Evolutionary conservation across 2,888 invertebrate genomes (phyloP).

Genomic region (Leistus spinibarbis): DNA sequence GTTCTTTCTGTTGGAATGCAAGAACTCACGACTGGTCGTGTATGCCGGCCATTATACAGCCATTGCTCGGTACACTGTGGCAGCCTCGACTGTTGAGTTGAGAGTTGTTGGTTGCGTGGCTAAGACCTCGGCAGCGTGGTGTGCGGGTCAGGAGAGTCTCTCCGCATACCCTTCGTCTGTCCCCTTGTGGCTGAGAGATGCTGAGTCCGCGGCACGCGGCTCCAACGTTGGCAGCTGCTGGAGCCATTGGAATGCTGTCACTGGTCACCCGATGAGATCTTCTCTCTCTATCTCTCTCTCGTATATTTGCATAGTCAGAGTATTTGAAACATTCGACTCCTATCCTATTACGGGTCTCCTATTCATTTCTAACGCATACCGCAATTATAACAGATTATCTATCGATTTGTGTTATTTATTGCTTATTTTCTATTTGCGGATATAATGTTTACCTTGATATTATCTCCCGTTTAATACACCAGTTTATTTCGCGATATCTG

Average conservation of each 20-base stretch:
- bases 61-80: constrained; percentile 2
- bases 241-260: constrained; percentile 54
- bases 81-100: constrained; percentile 6
- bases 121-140: constrained; percentile 9
- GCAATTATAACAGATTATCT: background rate
- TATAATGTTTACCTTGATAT: background rate
- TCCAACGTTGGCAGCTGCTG: constrained; percentile 33
- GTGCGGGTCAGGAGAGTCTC: constrained; percentile 31
- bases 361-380: background rate
- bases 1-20: background rate
- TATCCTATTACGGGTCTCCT: background rate
- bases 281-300: constrained; percentile 32
- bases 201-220: constrained; percentile 14
- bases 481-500: background rate
- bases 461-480: background rate
- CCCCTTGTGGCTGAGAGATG: background rate
- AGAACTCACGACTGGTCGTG: background rate
- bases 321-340: background rate
- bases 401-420: background rate
- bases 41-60: background rate
- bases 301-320: constrained; percentile 44
- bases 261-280: constrained; percentile 51
- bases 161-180: background rate
- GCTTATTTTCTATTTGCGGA: background rate
- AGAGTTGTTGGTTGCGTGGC: constrained; percentile 1